phyloP scores from a whole-genome alignment of 2,888 invertebrate genomes.

The Noctua janthe region DNA sequence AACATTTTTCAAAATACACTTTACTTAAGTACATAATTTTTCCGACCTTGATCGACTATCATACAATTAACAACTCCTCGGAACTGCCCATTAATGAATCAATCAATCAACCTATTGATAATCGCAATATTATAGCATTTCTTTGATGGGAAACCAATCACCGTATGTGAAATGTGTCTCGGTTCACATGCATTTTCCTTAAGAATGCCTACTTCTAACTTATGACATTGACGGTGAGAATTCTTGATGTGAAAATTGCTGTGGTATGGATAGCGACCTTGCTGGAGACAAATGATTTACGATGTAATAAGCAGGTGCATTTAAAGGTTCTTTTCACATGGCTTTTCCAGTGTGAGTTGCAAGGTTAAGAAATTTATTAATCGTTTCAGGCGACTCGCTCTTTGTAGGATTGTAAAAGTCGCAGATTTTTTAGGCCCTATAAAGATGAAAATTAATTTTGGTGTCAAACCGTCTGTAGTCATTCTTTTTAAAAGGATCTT shows the following conservation, averaged over 20 bases:
- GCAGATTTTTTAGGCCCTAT: neutral
- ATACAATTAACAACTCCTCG: slow-evolving; percentile 18
- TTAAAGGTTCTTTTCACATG: neutral
- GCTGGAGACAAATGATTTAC: slow-evolving; percentile 34
- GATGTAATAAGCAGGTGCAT: neutral
- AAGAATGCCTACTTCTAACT: slow-evolving; percentile 14
- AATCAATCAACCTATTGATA: slow-evolving; percentile 5
- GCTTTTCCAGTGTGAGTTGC: too few relatives aligned
- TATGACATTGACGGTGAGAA: slow-evolving; percentile 39
- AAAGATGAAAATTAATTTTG: neutral
- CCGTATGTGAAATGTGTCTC: slow-evolving; percentile 52
- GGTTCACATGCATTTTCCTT: slow-evolving; percentile 67
- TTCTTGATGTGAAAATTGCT: slow-evolving; percentile 45
- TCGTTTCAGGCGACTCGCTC: neutral
- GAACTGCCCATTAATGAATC: slow-evolving; percentile 10
- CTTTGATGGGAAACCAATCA: slow-evolving; percentile 42
- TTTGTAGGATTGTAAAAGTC: neutral
- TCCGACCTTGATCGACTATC: slow-evolving; percentile 1
- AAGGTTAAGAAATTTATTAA: neutral
- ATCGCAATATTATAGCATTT: slow-evolving; percentile 8
- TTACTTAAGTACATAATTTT: neutral
- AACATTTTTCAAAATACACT: neutral
- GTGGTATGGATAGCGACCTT: neutral
- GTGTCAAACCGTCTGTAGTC: neutral
- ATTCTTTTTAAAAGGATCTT: neutral